Conservation (phyloP, 2,888 invertebrate genomes). For the Gonocerus acuteangulatus region DNA sequence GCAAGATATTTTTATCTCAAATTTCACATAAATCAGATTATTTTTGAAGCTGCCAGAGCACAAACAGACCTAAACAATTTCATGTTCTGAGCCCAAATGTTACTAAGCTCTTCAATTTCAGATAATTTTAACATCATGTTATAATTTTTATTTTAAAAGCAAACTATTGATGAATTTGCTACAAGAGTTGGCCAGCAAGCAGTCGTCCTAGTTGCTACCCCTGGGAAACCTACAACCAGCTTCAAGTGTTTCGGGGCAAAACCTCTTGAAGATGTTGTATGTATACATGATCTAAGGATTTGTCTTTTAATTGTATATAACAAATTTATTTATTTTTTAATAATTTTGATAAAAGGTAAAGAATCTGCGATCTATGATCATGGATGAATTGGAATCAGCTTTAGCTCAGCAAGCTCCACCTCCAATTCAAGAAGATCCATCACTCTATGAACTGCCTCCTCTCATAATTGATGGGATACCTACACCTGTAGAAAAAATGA, state of each 20-base stretch:
- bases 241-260: conserved; percentile 96
- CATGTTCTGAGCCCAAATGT: too few relatives aligned
- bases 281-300: too few relatives aligned
- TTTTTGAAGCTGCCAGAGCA: too few relatives aligned
- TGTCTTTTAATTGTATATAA: neutral
- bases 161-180: conserved; percentile 94
- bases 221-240: conserved; percentile 90
- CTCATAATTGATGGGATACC: conserved; percentile 95
- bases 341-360: conserved; percentile 50
- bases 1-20: too few relatives aligned
- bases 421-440: conserved; percentile 78
- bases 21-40: too few relatives aligned
- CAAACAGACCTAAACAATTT: too few relatives aligned
- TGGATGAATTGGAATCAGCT: conserved; percentile 90
- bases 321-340: neutral
- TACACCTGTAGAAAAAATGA: conserved; percentile 98
- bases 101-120: too few relatives aligned
- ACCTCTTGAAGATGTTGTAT: conserved; percentile 86
- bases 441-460: conserved; percentile 89
- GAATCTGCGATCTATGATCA: conserved; percentile 80
- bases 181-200: conserved; percentile 96
- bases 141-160: conserved; percentile 47
- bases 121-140: too few relatives aligned
- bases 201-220: conserved; percentile 89
- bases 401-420: conserved; percentile 88